These are phyloP conservation scores for Mohoua ochrocephala DNA, from an alignment of 2,113 vertebrate species.

Conservation along the genomic window DNA sequence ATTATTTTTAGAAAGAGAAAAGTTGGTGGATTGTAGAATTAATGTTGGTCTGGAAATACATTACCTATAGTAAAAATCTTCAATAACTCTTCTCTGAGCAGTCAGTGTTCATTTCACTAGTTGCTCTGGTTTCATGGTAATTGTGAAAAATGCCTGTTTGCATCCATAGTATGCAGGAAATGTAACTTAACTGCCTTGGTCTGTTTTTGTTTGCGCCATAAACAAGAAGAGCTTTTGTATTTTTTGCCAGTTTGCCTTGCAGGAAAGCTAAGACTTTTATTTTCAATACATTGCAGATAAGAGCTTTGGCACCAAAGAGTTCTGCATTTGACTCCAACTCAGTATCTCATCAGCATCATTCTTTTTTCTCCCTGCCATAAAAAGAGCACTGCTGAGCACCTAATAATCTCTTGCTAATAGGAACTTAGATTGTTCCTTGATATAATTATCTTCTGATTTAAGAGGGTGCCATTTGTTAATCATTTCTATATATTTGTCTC, in stretches of 20 bases:
- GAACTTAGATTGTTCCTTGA: background rate
- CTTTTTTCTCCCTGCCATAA: background rate
- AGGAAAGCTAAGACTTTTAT: background rate
- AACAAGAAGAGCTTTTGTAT: background rate
- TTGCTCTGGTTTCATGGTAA: background rate
- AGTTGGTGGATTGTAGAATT: background rate
- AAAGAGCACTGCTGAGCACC: background rate
- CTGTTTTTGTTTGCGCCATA: background rate
- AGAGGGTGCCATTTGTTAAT: background rate
- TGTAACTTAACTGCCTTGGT: background rate
- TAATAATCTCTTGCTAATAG: background rate
- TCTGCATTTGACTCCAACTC: background rate
- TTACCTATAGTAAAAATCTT: background rate
- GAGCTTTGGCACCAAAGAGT: background rate
- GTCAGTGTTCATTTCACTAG: background rate
- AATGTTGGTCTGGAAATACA: background rate
- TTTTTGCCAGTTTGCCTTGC: background rate
- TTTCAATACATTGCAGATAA: background rate
- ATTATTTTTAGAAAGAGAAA: background rate
- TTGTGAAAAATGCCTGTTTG: background rate
- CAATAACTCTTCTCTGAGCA: background rate
- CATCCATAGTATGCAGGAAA: background rate
- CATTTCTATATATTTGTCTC: background rate
- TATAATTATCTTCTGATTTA: background rate
- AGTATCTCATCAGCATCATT: background rate